Conservation (phyloP, 1,140 invertebrate species). For the Drosophila orosa region DNA sequence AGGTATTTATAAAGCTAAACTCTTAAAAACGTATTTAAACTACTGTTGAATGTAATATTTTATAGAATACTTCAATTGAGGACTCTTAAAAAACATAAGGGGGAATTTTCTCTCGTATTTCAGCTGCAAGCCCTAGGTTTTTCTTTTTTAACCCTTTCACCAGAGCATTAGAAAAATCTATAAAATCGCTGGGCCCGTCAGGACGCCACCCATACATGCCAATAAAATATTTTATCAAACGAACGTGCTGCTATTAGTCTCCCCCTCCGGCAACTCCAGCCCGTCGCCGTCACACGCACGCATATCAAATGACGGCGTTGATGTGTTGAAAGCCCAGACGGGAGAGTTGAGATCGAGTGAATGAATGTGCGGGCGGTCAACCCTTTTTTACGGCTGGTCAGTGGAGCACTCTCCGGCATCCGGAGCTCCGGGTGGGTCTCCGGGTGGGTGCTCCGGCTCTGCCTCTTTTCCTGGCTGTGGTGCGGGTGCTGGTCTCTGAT, state of each 20-base stretch:
- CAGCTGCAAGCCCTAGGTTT: background rate
- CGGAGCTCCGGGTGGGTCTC: constrained; percentile 8
- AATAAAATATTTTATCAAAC: constrained; percentile 83
- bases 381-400: constrained; percentile 33
- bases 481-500: constrained; percentile 59
- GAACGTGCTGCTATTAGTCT: constrained; percentile 79
- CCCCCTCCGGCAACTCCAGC: constrained; percentile 5
- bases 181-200: constrained; percentile 69
- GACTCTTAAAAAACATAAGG: background rate
- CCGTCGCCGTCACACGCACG: constrained; percentile 60
- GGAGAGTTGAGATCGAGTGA: constrained; percentile 42
- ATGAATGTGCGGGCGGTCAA: constrained; percentile 38
- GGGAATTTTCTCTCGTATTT: background rate
- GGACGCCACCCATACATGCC: constrained; percentile 63
- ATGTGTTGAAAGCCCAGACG: constrained; percentile 75
- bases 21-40: background rate
- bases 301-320: constrained; percentile 80
- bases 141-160: background rate
- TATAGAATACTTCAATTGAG: background rate
- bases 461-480: background rate
- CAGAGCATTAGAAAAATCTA: constrained; percentile 69
- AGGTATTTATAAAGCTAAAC: background rate
- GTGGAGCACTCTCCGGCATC: constrained; percentile 21
- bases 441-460: constrained; percentile 1
- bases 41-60: background rate